Base-by-base conservation (phyloP, 2,113 vertebrate genomes). In the Rostratula benghalensis region DNA sequence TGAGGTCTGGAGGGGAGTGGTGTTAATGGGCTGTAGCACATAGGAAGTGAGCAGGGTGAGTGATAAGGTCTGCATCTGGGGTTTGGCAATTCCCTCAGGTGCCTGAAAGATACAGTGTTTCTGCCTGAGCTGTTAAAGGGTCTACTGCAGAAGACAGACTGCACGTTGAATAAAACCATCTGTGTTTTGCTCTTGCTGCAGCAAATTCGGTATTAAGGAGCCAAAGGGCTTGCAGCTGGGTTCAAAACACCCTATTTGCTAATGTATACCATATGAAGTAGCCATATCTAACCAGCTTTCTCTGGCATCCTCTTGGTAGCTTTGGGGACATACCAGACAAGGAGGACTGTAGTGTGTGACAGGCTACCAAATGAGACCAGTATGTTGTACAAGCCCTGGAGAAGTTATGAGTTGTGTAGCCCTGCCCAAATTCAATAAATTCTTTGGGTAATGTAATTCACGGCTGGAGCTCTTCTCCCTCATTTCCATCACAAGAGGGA, bases 11-110 rank as follows among this genome's bases (percentile, higher is more conserved):
- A 51, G 68, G 25, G 81, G 60, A 2, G 11, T 11, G 57, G 61
- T 87, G 95, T 87, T 89, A 91, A 94, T 91, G 94, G 89, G 89
- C 91, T 95, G 78, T 19, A 57, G 93, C 74, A 37, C 73, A 53
- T 8, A 21, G 91, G 61, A 86, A 85, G 88, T 8, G 63, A 80
- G 82, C 67, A 75, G 92, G 75, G 45, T 70, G 92, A 92, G 79
- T 48, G 90, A 33, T 68, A 93, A 83, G 87, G 68, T 33, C 88
- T 92, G 92, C 46, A 59, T 74, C 46, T 86, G 82, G 90, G 70
- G 3, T 33, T 53, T 93, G 87, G 51, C 27, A 60, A 56, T 60
- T 90, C 96, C 92, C 93, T 18, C 75, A 51, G 64, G 75, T 85
- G 37, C 51, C 56, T 70, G 82, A 88, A 78, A 81, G 68, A 51